phyloP scores from a whole-genome alignment of 1,140 invertebrate genomes.

The Stegodyphus dumicola region DNA sequence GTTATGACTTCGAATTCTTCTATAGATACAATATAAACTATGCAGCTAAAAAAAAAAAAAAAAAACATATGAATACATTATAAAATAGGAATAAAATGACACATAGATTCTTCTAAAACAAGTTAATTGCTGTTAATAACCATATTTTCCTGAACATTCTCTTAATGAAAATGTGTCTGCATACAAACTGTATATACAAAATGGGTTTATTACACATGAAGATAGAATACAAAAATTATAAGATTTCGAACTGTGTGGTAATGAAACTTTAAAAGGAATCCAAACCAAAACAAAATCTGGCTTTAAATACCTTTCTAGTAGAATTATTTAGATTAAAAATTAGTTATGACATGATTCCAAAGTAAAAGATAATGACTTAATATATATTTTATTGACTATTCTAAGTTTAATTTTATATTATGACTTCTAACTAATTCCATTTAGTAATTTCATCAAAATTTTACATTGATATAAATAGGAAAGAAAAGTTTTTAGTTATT shows the following conservation, averaged over 20 bases:
- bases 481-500: too few species aligned
- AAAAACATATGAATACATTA: background rate
- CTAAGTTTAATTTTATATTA: too few species aligned
- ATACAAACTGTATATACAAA: background rate
- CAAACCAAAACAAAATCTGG: too few species aligned
- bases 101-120: background rate
- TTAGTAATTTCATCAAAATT: too few species aligned
- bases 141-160: background rate
- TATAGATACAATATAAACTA: slow-evolving; percentile 27
- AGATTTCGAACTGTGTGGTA: background rate
- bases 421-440: too few species aligned
- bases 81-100: background rate
- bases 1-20: slow-evolving; percentile 22
- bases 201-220: background rate
- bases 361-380: too few species aligned
- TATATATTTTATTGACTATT: too few species aligned
- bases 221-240: background rate
- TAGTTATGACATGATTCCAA: too few species aligned
- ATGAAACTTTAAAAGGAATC: too few species aligned
- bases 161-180: background rate
- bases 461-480: too few species aligned
- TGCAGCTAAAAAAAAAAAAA: slow-evolving; percentile 16
- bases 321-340: too few species aligned
- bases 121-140: background rate
- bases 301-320: too few species aligned